Conservation (phyloP, 2,113 vertebrate species). For the Forbesichthys agassizii region DNA sequence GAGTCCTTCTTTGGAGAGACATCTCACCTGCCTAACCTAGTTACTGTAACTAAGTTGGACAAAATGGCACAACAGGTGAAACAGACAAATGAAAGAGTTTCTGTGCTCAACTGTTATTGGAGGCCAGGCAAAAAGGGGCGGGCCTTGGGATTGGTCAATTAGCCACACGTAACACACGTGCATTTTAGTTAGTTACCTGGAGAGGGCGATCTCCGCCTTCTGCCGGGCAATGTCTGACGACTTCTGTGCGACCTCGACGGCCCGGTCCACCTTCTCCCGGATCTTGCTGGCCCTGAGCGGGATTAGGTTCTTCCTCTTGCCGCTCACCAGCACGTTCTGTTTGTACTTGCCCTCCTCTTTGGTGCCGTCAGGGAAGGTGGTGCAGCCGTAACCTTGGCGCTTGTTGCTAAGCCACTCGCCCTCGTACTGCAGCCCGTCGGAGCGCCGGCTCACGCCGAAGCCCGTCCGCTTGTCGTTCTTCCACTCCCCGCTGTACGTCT, state of each 20-base stretch:
- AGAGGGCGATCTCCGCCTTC: constrained; percentile 92
- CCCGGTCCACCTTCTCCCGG: constrained; percentile 97
- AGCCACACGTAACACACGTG: not conserved
- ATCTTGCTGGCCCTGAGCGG: constrained; percentile 95
- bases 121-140: not conserved
- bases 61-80: too few species aligned
- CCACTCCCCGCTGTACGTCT: constrained; percentile 95
- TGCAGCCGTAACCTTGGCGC: constrained; percentile 95
- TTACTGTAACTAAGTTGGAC: too few species aligned
- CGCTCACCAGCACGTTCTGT: constrained; percentile 93
- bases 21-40: too few species aligned
- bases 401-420: constrained; percentile 97
- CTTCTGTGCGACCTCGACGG: constrained; percentile 88
- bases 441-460: constrained; percentile 91
- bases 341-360: constrained; percentile 99
- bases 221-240: constrained; percentile 92
- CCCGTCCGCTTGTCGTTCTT: constrained; percentile 93
- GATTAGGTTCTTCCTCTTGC: constrained; percentile 97
- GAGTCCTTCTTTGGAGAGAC: too few species aligned
- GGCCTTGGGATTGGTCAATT: too few species aligned
- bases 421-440: constrained; percentile 92
- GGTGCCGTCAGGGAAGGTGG: constrained; percentile 92
- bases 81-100: too few species aligned
- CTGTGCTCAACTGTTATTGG: too few species aligned
- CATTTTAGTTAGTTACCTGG: constrained; percentile 79